phyloP scores from a whole-genome alignment of 2,113 vertebrate species.

The Etheostoma cragini region DNA sequence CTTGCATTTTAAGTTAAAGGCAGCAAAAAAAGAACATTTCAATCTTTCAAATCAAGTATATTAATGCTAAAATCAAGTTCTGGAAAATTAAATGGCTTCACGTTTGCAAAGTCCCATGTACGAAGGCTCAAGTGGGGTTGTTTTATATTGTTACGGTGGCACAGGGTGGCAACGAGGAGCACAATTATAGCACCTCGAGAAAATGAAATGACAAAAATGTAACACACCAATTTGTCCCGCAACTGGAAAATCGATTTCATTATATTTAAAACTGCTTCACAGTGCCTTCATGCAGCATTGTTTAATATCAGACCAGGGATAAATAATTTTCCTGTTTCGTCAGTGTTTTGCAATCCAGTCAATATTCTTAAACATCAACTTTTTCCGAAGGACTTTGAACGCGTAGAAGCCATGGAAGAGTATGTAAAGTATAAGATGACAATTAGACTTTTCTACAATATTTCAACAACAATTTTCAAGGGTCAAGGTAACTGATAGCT shows the following conservation, averaged over 20 bases:
- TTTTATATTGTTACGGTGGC: slow-evolving; percentile 21
- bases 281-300: slow-evolving; percentile 52
- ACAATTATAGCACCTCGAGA: slow-evolving; percentile 12
- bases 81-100: background rate
- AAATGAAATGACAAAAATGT: slow-evolving; percentile 31
- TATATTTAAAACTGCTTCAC: background rate
- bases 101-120: slow-evolving; percentile 19
- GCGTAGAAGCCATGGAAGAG: background rate
- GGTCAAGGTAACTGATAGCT: slow-evolving; percentile 18
- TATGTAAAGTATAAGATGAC: slow-evolving; percentile 1
- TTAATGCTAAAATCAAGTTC: slow-evolving; percentile 23
- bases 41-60: background rate
- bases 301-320: slow-evolving; percentile 37
- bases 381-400: slow-evolving; percentile 27
- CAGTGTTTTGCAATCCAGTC: slow-evolving; percentile 21
- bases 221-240: slow-evolving; percentile 24
- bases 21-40: slow-evolving; percentile 7
- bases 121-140: background rate
- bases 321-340: slow-evolving; percentile 16
- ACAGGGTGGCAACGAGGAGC: background rate
- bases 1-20: slow-evolving; percentile 38
- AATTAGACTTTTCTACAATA: slow-evolving; percentile 4
- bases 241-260: slow-evolving; percentile 1
- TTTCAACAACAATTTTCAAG: background rate
- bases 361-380: slow-evolving; percentile 27